These are phyloP conservation scores for Neodiprion pinetum DNA, from an alignment of 1,140 invertebrate species.

Conservation along the genomic window DNA sequence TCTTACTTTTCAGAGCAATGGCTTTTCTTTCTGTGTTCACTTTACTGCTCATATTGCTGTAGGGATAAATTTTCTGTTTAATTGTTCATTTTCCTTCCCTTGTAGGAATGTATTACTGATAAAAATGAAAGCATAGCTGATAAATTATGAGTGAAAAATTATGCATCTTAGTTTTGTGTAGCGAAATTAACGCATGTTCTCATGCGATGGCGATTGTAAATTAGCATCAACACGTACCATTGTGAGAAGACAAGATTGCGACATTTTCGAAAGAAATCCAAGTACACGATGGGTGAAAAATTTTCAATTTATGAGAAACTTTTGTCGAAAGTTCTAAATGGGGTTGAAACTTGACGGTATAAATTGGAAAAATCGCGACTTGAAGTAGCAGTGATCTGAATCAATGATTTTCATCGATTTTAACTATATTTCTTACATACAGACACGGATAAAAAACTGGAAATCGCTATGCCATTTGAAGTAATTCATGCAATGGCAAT, in stretches of 20 bases:
- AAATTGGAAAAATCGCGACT: not conserved
- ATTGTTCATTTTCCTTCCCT: too few species aligned
- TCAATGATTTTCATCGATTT: not conserved
- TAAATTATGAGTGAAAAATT: too few species aligned
- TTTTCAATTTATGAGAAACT: too few species aligned
- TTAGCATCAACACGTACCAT: too few species aligned
- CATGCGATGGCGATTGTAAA: too few species aligned
- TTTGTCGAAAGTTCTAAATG: too few species aligned
- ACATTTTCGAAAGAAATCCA: not conserved
- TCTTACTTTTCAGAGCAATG: constrained; percentile 19
- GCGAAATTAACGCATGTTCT: too few species aligned
- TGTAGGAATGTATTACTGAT: too few species aligned
- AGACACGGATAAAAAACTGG: not conserved
- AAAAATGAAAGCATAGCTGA: too few species aligned
- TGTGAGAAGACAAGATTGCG: not conserved
- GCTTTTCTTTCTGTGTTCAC: constrained; percentile 20
- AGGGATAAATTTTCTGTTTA: not conserved
- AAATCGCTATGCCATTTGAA: not conserved
- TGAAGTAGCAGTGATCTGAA: not conserved
- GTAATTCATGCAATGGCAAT: not conserved
- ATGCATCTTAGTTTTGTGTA: too few species aligned
- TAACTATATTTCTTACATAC: not conserved
- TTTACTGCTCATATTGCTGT: constrained; percentile 31
- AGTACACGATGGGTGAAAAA: too few species aligned
- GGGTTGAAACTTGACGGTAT: too few species aligned